These are phyloP conservation scores for Oconnorella tubifera DNA, from an alignment of 2,888 invertebrate genomes.

Conservation along the genomic window DNA sequence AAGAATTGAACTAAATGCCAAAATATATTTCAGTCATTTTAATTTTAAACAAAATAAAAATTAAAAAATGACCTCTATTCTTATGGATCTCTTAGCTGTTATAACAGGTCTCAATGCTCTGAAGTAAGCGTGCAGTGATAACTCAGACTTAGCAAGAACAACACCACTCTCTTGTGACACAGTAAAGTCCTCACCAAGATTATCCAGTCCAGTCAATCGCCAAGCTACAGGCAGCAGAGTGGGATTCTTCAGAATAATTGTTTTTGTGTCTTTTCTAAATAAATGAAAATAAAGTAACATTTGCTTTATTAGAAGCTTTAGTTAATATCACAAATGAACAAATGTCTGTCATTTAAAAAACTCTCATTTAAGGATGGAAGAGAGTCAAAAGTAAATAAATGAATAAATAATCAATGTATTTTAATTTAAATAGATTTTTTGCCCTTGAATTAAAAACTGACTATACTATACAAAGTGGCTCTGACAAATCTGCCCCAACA, in stretches of 20 bases:
- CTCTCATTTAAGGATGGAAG: too few species aligned
- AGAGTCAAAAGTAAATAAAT: too few species aligned
- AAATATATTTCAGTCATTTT: too few species aligned
- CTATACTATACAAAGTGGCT: too few species aligned
- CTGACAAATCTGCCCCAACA: too few species aligned
- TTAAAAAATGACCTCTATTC: slow-evolving; percentile 46
- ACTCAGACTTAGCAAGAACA: slow-evolving; percentile 54
- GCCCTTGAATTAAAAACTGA: too few species aligned
- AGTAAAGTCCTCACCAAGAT: slow-evolving; percentile 56
- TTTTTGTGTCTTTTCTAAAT: slow-evolving; percentile 56
- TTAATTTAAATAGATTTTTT: too few species aligned
- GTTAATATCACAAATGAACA: too few species aligned
- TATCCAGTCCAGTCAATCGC: slow-evolving; percentile 54
- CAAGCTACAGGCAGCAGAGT: slow-evolving; percentile 56
- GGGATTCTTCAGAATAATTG: slow-evolving; percentile 53
- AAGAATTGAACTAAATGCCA: too few species aligned
- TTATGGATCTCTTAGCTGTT: slow-evolving; percentile 51
- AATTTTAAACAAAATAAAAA: neutral
- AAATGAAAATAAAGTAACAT: neutral
- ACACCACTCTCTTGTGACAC: slow-evolving; percentile 53
- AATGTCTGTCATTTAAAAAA: too few species aligned
- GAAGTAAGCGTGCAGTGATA: slow-evolving; percentile 54
- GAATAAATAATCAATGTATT: too few species aligned
- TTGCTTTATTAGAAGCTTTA: neutral
- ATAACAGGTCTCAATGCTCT: slow-evolving; percentile 54